Evolutionary conservation across 2,797 vertebrate genomes (phyloP), one percentile per base, ranked within the genome.

Genomic region (Alauda arvensis): DNA sequence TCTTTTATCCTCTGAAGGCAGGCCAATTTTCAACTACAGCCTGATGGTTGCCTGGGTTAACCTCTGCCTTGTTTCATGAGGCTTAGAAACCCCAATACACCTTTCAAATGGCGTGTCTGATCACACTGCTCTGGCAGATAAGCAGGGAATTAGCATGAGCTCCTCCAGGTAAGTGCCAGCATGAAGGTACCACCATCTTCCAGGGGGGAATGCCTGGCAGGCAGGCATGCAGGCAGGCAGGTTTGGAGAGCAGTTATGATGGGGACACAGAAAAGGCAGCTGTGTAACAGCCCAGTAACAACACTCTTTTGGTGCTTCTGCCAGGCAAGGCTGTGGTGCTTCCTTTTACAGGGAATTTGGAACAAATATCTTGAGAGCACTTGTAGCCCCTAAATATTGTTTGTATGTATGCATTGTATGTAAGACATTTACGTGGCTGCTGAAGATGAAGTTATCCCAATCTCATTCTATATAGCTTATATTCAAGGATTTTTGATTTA

Each of bases 41-140:
- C 63, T 85, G 63, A 46, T 23, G 42, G 60, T 95, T 94, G 89
- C 94, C 94, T 94, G 83, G 87, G 46, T 94, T 95, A 89, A 95
- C 94, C 93, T 93, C 92, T 81, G 70, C 67, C 23, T 88, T 78
- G 67, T 92, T 95, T 93, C 83, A 84, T 77, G 71, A 93, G 87
- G 85, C 48, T 92, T 81, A 83, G 83, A 92, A 93, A 60, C 76
- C 72, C 85, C 85, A 53, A 52, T 91, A 69, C 56, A 61, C 28
- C 63, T 77, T 89, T 88, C 76, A 87, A 76, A 89, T 31, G 62
- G 69, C 31, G 0, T 78, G 88, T 88, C 88, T 95, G 84, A 92
- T 94, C 88, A 76, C 69, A 92, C 69, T 83, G 25, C 79, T 87
- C 62, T 80, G 79, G 84, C 84, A 89, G 81, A 91, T 91, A 93